Conservation (phyloP, 2,797 vertebrate genomes). For the Phoxinus dragarum region DNA sequence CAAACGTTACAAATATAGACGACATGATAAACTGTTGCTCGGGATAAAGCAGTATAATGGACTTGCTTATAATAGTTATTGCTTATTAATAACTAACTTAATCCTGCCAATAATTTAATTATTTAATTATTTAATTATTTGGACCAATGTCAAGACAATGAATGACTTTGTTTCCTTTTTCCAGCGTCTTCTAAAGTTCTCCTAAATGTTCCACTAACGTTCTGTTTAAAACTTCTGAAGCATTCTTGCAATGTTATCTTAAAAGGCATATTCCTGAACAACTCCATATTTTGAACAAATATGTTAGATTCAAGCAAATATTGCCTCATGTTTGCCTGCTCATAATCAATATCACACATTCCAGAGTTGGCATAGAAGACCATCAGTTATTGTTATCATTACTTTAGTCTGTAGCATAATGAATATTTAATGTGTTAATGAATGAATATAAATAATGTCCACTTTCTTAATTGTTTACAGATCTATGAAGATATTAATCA, state of each 20-base stretch:
- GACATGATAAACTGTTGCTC: no score
- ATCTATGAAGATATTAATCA: background rate
- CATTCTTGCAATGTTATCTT: constrained; percentile 39
- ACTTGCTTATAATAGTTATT: background rate
- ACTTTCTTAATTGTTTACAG: background rate
- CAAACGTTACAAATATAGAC: no score
- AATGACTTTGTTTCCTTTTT: background rate
- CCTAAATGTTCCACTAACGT: constrained; percentile 10
- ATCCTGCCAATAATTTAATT: background rate
- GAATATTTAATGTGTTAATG: no score
- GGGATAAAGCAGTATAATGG: no score
- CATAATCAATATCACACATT: constrained; percentile 65
- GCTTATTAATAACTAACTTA: background rate
- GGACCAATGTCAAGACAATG: background rate
- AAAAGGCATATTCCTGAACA: constrained; percentile 66
- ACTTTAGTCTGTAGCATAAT: no score
- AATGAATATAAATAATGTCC: background rate
- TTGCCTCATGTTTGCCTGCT: constrained; percentile 66
- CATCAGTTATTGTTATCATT: background rate
- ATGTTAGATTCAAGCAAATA: background rate
- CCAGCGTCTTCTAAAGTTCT: background rate
- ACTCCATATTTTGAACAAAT: constrained; percentile 63
- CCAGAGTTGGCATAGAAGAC: background rate
- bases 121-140: background rate
- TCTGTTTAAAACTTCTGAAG: constrained; percentile 27